Evolutionary conservation across 2,797 vertebrate genomes (phyloP).

Genomic region (Chaenodraco wilsoni): DNA sequence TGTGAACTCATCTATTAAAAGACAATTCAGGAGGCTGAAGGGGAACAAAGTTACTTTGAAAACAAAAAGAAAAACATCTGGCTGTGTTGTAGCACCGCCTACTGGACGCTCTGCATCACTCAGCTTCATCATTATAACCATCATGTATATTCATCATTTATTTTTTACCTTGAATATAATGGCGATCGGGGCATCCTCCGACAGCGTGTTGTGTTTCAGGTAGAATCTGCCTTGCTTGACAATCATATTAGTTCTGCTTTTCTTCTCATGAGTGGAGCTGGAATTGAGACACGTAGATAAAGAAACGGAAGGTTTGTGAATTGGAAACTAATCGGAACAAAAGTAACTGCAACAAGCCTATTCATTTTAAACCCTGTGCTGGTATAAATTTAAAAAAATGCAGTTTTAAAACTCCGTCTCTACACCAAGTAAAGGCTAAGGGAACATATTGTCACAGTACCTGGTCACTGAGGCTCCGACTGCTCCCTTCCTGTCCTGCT

Average conservation of each 20-base stretch:
- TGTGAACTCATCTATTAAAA: neutral
- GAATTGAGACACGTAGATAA: conserved; percentile 37
- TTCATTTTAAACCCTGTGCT: neutral
- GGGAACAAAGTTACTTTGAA: conserved; percentile 16
- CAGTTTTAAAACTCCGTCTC: neutral
- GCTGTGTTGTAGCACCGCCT: conserved; percentile 66
- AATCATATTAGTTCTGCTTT: conserved; percentile 96
- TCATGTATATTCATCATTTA: no score
- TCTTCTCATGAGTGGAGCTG: conserved; percentile 99
- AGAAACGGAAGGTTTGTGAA: neutral
- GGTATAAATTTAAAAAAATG: neutral
- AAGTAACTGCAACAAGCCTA: neutral
- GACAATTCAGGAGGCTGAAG: neutral
- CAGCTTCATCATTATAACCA: neutral
- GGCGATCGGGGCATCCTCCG: conserved; percentile 96
- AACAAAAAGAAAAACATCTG: conserved; percentile 1
- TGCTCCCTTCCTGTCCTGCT: conserved; percentile 94
- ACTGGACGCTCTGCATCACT: conserved; percentile 35
- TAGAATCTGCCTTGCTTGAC: conserved; percentile 98
- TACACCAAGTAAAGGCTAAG: neutral
- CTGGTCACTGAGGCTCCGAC: conserved; percentile 99
- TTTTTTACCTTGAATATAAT: conserved; percentile 95
- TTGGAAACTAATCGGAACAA: neutral
- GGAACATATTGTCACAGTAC: conserved; percentile 65
- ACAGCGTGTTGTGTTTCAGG: conserved; percentile 95